These are phyloP conservation scores for Galago senegalensis DNA, from an alignment of 2,797 vertebrate species.

Conservation along the genomic window DNA sequence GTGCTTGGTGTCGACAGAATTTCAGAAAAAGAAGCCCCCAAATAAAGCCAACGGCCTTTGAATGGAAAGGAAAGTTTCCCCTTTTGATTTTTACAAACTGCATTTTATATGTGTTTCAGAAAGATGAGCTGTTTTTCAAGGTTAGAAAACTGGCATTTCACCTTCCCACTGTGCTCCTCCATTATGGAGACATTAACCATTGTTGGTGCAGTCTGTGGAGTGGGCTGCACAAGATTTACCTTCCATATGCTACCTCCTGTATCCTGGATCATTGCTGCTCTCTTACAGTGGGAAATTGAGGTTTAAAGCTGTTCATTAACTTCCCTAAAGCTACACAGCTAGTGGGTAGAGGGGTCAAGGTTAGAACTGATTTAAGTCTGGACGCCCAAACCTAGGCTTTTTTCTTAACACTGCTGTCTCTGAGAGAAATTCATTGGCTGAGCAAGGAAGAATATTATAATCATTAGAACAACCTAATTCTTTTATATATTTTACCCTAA, in stretches of 20 bases:
- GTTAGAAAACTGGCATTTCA: background rate
- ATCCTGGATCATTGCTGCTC: background rate
- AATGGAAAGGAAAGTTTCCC: slow-evolving; percentile 28
- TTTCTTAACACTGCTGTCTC: background rate
- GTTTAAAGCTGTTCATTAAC: background rate
- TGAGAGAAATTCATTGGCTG: slow-evolving; percentile 11
- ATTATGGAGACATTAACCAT: background rate
- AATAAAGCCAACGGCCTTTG: slow-evolving; percentile 10
- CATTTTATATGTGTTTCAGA: background rate
- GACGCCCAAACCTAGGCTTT: background rate
- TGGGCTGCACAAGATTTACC: background rate
- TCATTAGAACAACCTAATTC: background rate
- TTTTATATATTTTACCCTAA: background rate
- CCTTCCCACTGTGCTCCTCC: background rate
- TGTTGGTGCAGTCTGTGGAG: background rate
- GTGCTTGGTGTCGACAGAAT: slow-evolving; percentile 4
- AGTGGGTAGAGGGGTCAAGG: background rate
- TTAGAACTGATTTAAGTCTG: background rate
- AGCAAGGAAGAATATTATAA: background rate
- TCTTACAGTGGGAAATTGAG: background rate
- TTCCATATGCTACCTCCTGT: background rate
- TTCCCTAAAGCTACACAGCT: background rate
- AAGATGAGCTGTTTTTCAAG: background rate
- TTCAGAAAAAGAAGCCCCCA: background rate
- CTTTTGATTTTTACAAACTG: background rate